phyloP scores from a whole-genome alignment of 2,888 invertebrate genomes.

The Dicyrtomina minuta region DNA sequence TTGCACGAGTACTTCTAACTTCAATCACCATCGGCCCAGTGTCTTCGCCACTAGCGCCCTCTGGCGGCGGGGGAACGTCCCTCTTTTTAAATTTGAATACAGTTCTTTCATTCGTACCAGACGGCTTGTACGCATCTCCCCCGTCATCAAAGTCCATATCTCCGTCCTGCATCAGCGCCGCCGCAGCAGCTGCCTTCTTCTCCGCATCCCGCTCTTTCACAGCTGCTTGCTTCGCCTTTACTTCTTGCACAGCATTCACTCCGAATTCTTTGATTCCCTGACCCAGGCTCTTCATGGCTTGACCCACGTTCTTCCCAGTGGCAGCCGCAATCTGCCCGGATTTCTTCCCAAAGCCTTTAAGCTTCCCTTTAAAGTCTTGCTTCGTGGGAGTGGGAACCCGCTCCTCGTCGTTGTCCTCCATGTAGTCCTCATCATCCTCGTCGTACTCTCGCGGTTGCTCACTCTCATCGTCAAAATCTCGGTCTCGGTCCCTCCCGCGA shows the following conservation, averaged over 20 bases:
- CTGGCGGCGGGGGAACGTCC: too few species aligned
- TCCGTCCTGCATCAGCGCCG: slow-evolving; percentile 17
- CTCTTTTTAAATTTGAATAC: slow-evolving; percentile 33
- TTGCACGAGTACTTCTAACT: too few species aligned
- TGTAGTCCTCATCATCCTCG: too few species aligned
- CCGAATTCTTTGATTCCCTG: slow-evolving; percentile 43
- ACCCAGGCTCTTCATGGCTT: slow-evolving; percentile 42
- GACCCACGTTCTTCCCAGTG: slow-evolving; percentile 42
- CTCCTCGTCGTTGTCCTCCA: slow-evolving; percentile 43
- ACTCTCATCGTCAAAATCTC: background rate
- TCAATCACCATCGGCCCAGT: too few species aligned
- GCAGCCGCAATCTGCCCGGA: slow-evolving; percentile 45
- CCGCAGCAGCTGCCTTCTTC: slow-evolving; percentile 52
- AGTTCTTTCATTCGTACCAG: slow-evolving; percentile 32
- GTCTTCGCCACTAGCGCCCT: too few species aligned
- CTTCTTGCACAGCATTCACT: slow-evolving; percentile 44
- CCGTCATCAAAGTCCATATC: slow-evolving; percentile 45
- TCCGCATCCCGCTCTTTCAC: slow-evolving; percentile 54
- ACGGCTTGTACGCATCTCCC: slow-evolving; percentile 44
- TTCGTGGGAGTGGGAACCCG: slow-evolving; percentile 17
- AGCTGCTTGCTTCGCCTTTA: slow-evolving; percentile 46
- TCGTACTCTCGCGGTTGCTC: background rate
- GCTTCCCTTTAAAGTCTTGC: slow-evolving; percentile 33
- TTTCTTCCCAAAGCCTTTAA: slow-evolving; percentile 46
- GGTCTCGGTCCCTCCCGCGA: background rate